Evolutionary conservation across 2,797 vertebrate genomes (phyloP), one percentile per base, ranked within the genome.

Genomic region (Hemitrygon akajei): DNA sequence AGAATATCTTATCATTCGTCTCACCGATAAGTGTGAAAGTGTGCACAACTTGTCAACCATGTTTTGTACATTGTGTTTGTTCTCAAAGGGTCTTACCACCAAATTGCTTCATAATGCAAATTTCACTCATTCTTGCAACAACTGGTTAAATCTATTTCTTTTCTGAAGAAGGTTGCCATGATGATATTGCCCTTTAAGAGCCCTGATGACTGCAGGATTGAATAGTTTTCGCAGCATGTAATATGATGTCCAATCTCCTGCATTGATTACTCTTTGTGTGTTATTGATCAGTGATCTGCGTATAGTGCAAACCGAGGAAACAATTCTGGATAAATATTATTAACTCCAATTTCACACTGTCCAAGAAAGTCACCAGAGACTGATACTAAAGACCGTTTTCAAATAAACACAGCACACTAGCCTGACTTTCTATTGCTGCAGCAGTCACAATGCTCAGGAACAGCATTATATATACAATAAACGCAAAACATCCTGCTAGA

Each of bases 321-420:
- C 79, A 40, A 80, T 80, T 80, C 14, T 30, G 34, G 34, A 80
- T 80, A 80, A 80, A 80, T 80, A 40, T 80, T 80, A 80, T 80
- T 80, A 80, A 40, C 79, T 80, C 79, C 79, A 80, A 40, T 80
- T 80, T 80, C 79, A 80, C 79, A 80, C 34, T 80, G 79, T 80
- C 77, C 79, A 40, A 80, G 37, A 20, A 22, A 80, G 79, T 80
- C 79, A 80, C 79, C 79, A 80, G 77, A 34, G 77, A 79, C 77
- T 34, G 77, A 79, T 37, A 34, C 30, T 34, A 14, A 79, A 34
- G 77, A 79, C n/a, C 11, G 37, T 16, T 79, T 34, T 79, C n/a
- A 79, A 75, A 79, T 37, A 34, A 79, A 79, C 77, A 79, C 34
- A 40, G 79, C 0, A 80, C 34, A 40, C 25, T 20, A 80, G 79